Percentiles rank a stretch among this genome's conserved stretches.
These are phyloP conservation scores for Phengaris alcon DNA, from an alignment of 2,888 invertebrate genomes.

Conservation along the genomic window DNA sequence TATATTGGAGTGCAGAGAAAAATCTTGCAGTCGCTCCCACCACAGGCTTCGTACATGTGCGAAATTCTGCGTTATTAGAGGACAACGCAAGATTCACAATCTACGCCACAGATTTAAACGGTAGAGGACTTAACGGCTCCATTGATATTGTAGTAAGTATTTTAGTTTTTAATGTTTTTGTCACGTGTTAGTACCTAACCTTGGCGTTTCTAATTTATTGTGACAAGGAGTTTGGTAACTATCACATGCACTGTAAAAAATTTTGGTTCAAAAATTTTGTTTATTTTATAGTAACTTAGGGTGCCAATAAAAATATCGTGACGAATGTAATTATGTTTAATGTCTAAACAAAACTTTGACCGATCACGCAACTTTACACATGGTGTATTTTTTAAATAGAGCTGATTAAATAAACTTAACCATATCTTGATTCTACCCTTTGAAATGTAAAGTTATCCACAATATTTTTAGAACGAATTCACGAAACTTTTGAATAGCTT, in stretches of 20 bases:
- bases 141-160: slow-evolving; percentile 61
- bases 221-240: no score
- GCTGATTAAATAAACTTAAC: background rate
- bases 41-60: slow-evolving; percentile 80
- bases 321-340: slow-evolving; percentile 9
- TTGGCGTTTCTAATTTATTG: no score
- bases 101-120: slow-evolving; percentile 65
- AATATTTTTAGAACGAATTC: background rate
- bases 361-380: background rate
- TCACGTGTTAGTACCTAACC: no score
- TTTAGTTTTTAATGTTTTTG: background rate
- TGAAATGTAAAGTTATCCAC: background rate
- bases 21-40: slow-evolving; percentile 76
- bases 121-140: slow-evolving; percentile 57
- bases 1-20: slow-evolving; percentile 60
- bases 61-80: slow-evolving; percentile 57
- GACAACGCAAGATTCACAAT: slow-evolving; percentile 54
- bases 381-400: background rate
- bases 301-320: slow-evolving; percentile 14
- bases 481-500: background rate
- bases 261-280: background rate
- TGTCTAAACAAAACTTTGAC: background rate
- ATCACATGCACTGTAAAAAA: background rate
- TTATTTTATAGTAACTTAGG: background rate
- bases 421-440: background rate